Percentiles rank a stretch among this genome's conserved stretches.
These are phyloP conservation scores for Ctenosaura bakeri DNA, from an alignment of 2,797 vertebrate genomes.

Conservation along the genomic window DNA sequence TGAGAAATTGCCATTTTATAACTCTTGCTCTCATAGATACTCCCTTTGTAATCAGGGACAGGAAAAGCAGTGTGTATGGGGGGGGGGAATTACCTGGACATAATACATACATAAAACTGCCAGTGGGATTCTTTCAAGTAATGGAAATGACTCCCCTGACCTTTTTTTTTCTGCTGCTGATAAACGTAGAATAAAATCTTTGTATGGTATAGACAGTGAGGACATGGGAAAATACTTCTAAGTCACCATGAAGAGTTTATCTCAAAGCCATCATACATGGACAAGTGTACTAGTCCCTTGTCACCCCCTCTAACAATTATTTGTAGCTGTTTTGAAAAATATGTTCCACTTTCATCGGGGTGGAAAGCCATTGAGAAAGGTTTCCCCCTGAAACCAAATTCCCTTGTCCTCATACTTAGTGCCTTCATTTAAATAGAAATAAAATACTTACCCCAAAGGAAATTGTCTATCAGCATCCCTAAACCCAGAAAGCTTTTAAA, in stretches of 20 bases:
- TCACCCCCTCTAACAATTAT: not conserved
- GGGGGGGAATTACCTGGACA: too few relatives aligned
- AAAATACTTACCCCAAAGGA: not conserved
- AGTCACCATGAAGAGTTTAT: too few relatives aligned
- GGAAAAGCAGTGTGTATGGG: too few relatives aligned
- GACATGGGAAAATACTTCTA: not conserved
- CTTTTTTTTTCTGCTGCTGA: not conserved
- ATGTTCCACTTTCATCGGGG: not conserved
- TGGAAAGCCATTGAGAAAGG: not conserved
- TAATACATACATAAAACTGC: not conserved
- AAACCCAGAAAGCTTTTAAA: not conserved
- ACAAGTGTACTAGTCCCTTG: not conserved
- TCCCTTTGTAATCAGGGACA: not conserved
- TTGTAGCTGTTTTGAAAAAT: not conserved
- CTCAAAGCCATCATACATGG: not conserved
- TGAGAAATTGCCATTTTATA: too few relatives aligned
- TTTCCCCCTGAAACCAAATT: not conserved
- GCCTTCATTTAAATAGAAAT: not conserved
- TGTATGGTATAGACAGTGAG: not conserved
- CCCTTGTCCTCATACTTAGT: not conserved
- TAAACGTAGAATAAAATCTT: not conserved
- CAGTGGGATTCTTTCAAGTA: not conserved
- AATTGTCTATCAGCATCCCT: not conserved
- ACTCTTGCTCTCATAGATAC: not conserved
- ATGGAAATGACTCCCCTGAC: not conserved